Evolutionary conservation across 2,113 vertebrate genomes (phyloP).

Genomic region (Terrapene triunguis): DNA sequence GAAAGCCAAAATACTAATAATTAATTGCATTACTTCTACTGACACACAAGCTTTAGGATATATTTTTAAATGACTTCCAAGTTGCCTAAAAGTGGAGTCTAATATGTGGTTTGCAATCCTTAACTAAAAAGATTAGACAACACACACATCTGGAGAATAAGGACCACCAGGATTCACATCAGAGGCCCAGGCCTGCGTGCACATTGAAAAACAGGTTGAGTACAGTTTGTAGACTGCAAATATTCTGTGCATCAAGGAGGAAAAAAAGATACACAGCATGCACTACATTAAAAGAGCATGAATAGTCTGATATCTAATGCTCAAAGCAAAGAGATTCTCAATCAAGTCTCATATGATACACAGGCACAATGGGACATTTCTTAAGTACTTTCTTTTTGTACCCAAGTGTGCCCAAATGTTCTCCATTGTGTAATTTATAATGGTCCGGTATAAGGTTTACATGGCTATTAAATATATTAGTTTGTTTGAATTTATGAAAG

Average conservation of each 20-base stretch:
- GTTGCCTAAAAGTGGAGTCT: not conserved
- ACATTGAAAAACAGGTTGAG: too few species aligned
- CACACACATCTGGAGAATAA: not conserved
- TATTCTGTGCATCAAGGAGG: constrained; percentile 10
- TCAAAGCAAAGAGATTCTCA: constrained; percentile 56
- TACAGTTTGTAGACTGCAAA: not conserved
- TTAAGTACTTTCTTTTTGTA: constrained; percentile 46
- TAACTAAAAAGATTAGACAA: not conserved
- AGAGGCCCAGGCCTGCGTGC: not conserved
- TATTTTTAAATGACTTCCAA: not conserved
- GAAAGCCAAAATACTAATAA: not conserved
- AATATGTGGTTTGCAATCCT: not conserved
- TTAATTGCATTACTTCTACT: not conserved
- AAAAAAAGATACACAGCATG: constrained; percentile 18
- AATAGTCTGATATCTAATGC: constrained; percentile 51
- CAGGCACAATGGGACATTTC: not conserved
- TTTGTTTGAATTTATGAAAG: constrained; percentile 49
- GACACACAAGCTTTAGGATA: not conserved
- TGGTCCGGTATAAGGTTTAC: constrained; percentile 25
- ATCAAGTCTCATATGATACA: constrained; percentile 34
- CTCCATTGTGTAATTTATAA: not conserved
- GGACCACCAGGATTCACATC: not conserved
- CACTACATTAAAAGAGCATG: constrained; percentile 49
- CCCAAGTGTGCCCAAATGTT: constrained; percentile 42
- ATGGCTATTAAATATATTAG: constrained; percentile 31